A percentile compares a stretch with the other conserved stretches of the same genome.
Evolutionary conservation across 2,888 invertebrate genomes (phyloP).

Genomic region (Ochlodes sylvanus): DNA sequence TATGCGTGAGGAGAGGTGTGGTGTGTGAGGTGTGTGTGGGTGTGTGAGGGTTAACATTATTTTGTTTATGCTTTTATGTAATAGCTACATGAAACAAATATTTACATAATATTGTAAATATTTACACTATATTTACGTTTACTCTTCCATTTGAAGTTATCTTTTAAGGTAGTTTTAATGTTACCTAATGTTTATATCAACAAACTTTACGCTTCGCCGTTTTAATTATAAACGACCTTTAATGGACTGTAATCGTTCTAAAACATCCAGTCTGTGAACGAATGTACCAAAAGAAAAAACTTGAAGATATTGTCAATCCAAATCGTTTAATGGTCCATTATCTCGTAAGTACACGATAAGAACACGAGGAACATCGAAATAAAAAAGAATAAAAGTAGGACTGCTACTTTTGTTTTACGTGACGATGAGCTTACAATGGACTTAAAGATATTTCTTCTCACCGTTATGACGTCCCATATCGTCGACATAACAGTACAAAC

Average conservation of each 20-base stretch:
- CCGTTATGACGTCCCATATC: constrained; percentile 46
- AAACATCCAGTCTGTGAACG: constrained; percentile 1
- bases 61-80: too few species aligned
- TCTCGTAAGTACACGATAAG: constrained; percentile 29
- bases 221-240: background rate
- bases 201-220: background rate
- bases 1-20: too few species aligned
- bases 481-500: constrained; percentile 48
- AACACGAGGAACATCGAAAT: constrained; percentile 27
- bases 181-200: too few species aligned
- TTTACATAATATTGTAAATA: too few species aligned
- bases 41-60: too few species aligned
- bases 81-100: too few species aligned
- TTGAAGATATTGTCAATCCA: constrained; percentile 23
- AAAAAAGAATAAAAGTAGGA: constrained; percentile 21
- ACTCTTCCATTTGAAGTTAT: too few species aligned
- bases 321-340: constrained; percentile 28
- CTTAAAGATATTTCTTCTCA: constrained; percentile 35
- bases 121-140: too few species aligned
- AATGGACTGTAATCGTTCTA: constrained; percentile 24
- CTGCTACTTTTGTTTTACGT: constrained; percentile 33
- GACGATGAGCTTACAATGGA: constrained; percentile 35
- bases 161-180: too few species aligned
- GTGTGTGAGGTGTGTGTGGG: too few species aligned
- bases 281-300: constrained; percentile 1